These are phyloP conservation scores for Apodemus speciosus DNA, from an alignment of 2,113 vertebrate genomes.

Conservation along the genomic window DNA sequence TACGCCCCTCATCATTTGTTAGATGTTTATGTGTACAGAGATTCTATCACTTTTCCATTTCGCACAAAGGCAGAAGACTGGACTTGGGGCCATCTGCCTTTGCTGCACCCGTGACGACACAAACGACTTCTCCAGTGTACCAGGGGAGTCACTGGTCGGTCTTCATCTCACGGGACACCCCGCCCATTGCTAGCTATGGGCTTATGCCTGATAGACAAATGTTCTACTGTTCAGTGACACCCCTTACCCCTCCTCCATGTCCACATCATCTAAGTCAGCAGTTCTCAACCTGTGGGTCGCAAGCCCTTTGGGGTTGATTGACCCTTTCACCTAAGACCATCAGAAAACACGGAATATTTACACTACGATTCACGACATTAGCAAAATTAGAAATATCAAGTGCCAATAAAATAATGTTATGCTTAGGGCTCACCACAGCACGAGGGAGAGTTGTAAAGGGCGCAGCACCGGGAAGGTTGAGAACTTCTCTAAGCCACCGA, in stretches of 20 bases:
- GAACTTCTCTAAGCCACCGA: background rate
- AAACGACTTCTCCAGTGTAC: background rate
- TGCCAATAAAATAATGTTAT: background rate
- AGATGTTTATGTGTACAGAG: constrained; percentile 82
- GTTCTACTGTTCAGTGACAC: background rate
- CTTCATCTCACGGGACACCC: background rate
- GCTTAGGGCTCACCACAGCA: background rate
- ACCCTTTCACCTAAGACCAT: background rate
- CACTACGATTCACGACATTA: background rate
- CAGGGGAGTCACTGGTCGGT: background rate
- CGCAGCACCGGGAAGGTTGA: too few relatives aligned
- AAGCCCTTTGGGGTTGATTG: background rate
- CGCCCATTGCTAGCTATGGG: background rate
- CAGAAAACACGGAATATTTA: background rate
- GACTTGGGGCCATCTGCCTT: constrained; percentile 60
- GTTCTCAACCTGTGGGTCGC: background rate
- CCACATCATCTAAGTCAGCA: background rate
- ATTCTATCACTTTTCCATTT: constrained; percentile 75
- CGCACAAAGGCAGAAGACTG: constrained; percentile 69
- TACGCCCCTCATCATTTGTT: constrained; percentile 66
- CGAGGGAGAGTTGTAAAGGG: background rate
- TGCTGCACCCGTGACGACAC: constrained; percentile 74
- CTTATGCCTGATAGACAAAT: background rate
- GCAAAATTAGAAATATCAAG: background rate
- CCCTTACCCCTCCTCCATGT: background rate